These are phyloP conservation scores for Euphydryas editha DNA, from an alignment of 2,888 invertebrate species.

Conservation along the genomic window DNA sequence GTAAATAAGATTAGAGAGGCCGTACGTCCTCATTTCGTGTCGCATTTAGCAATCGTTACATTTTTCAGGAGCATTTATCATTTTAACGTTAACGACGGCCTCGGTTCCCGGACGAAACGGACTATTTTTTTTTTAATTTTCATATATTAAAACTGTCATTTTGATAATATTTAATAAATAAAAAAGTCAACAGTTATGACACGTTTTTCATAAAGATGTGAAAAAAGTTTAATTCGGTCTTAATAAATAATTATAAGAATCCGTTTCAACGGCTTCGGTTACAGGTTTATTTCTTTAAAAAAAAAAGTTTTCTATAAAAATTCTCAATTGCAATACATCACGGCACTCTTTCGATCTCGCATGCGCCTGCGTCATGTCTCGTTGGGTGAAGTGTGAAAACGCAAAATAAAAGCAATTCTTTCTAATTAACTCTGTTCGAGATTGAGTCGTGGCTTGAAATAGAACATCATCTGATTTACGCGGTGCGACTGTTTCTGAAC, in stretches of 20 bases:
- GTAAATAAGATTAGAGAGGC: constrained; percentile 70
- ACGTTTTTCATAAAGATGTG: constrained; percentile 8
- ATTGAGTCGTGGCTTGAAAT: constrained; percentile 71
- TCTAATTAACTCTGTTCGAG: constrained; percentile 77
- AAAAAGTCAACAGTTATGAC: constrained; percentile 5
- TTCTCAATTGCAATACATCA: constrained; percentile 60
- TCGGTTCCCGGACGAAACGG: constrained; percentile 46
- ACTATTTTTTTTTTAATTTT: constrained; percentile 27
- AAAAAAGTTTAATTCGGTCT: neutral
- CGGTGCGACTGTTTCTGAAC: constrained; percentile 71
- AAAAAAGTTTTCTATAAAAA: constrained; percentile 42
- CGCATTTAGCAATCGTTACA: constrained; percentile 70
- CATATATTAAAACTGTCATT: constrained; percentile 25
- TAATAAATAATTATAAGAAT: neutral
- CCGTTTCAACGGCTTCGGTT: neutral
- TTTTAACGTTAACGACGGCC: constrained; percentile 67
- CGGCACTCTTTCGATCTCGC: constrained; percentile 56
- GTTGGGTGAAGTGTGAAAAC: constrained; percentile 72
- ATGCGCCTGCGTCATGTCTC: constrained; percentile 66
- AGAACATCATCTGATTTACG: constrained; percentile 76
- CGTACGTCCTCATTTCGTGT: constrained; percentile 75
- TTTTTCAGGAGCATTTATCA: constrained; percentile 74
- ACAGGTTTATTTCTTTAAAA: constrained; percentile 13
- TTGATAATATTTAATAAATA: constrained; percentile 12
- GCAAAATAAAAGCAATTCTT: constrained; percentile 83